phyloP scores from a whole-genome alignment of 2,113 vertebrate species.

The Numida meleagris region DNA sequence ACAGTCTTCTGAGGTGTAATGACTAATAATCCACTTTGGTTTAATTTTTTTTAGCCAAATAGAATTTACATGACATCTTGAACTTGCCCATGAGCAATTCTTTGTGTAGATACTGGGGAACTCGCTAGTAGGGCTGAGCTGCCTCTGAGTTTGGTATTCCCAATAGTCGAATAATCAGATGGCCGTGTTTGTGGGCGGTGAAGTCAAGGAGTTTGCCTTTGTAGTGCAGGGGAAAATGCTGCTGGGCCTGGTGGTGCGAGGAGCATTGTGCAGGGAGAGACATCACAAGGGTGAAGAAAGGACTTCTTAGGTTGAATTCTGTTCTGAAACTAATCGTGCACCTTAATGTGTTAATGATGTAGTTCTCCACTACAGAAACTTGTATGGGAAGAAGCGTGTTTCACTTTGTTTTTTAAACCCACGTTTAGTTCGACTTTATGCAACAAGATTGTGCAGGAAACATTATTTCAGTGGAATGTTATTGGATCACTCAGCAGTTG shows the following conservation, averaged over 20 bases:
- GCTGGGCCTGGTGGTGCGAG: not conserved
- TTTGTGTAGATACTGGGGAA: not conserved
- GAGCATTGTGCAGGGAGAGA: not conserved
- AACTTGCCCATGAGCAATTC: not conserved
- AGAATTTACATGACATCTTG: not conserved
- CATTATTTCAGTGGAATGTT: constrained; percentile 4
- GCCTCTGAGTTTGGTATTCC: not conserved
- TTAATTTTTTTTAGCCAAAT: constrained; percentile 26
- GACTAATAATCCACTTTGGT: constrained; percentile 19
- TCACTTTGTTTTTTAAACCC: constrained; percentile 26
- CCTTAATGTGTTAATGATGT: constrained; percentile 13
- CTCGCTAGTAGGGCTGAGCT: not conserved
- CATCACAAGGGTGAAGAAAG: constrained; percentile 16
- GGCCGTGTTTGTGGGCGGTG: not conserved
- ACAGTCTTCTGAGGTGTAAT: constrained; percentile 2
- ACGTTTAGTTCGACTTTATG: not conserved
- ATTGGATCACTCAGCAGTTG: not conserved
- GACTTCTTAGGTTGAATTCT: not conserved
- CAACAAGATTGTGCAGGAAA: constrained; percentile 23
- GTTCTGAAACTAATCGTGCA: not conserved
- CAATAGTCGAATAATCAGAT: not conserved
- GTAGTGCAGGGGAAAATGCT: too few relatives aligned
- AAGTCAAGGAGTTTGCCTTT: not conserved
- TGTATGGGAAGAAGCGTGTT: constrained; percentile 7
- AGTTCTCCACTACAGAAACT: not conserved